A percentile compares a stretch with the other conserved stretches of the same genome.
These are phyloP conservation scores for Drosophila meridionalis DNA, from an alignment of 2,888 invertebrate species.

Conservation along the genomic window DNA sequence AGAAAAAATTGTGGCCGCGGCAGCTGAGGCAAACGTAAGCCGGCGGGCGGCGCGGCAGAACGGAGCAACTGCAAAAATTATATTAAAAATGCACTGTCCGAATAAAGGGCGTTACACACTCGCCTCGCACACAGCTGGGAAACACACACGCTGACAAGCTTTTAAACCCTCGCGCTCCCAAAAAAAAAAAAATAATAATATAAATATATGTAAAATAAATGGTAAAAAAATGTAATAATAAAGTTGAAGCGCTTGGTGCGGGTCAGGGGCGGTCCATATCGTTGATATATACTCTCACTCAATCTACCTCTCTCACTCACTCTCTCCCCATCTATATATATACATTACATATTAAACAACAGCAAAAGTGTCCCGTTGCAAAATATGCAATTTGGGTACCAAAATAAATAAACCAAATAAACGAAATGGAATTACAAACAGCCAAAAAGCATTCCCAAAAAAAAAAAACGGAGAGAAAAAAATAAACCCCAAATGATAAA, in stretches of 20 bases:
- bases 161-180: slow-evolving; percentile 45
- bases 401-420: slow-evolving; percentile 68
- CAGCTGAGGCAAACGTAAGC: slow-evolving; percentile 41
- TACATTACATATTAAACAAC: slow-evolving; percentile 66
- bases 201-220: slow-evolving; percentile 26
- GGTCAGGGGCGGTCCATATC: slow-evolving; percentile 33
- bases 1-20: slow-evolving; percentile 65
- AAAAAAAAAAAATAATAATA: slow-evolving; percentile 30
- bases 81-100: slow-evolving; percentile 84
- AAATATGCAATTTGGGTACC: slow-evolving; percentile 62
- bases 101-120: slow-evolving; percentile 81
- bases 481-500: slow-evolving; percentile 68
- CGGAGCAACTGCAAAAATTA: slow-evolving; percentile 66
- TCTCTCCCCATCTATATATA: slow-evolving; percentile 41
- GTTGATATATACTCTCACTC: slow-evolving; percentile 54
- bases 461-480: slow-evolving; percentile 7
- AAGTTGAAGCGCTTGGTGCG: slow-evolving; percentile 69
- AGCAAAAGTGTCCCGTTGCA: slow-evolving; percentile 71
- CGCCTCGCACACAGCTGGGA: slow-evolving; percentile 25
- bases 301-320: slow-evolving; percentile 14
- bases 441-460: slow-evolving; percentile 47
- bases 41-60: not conserved
- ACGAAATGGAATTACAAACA: slow-evolving; percentile 60
- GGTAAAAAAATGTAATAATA: slow-evolving; percentile 74
- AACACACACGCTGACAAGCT: slow-evolving; percentile 38